phyloP scores from a whole-genome alignment of 2,888 invertebrate genomes.

The Luffia ferchaultella region DNA sequence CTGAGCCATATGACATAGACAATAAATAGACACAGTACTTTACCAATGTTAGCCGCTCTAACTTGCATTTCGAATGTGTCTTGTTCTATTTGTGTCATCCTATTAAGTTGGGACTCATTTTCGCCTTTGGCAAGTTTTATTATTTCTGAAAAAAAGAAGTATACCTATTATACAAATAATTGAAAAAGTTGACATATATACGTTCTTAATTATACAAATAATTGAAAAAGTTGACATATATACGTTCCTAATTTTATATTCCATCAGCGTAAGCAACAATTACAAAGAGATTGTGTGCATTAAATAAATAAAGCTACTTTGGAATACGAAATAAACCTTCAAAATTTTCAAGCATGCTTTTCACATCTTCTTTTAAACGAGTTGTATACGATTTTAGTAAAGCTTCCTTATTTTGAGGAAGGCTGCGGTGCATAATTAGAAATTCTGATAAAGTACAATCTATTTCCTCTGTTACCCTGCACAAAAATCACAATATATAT shows the following conservation, averaged over 20 bases:
- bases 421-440: slow-evolving; percentile 61
- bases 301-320: neutral
- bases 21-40: too few species aligned
- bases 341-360: slow-evolving; percentile 97
- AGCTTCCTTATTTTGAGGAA: slow-evolving; percentile 95
- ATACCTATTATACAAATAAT: neutral
- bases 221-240: neutral
- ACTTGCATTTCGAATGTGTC: slow-evolving; percentile 98
- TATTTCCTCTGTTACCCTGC: neutral
- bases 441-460: neutral
- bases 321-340: slow-evolving; percentile 65
- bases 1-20: too few species aligned
- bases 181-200: neutral
- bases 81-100: slow-evolving; percentile 93
- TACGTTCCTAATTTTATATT: too few species aligned
- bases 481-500: neutral
- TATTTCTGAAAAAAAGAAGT: slow-evolving; percentile 73
- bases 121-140: slow-evolving; percentile 90
- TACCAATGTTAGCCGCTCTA: slow-evolving; percentile 90
- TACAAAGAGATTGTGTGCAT: too few species aligned
- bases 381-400: slow-evolving; percentile 94
- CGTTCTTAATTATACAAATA: neutral
- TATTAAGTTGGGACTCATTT: slow-evolving; percentile 87
- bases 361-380: slow-evolving; percentile 94
- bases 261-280: too few species aligned